These are phyloP conservation scores for Rhorus exstirpatorius DNA, from an alignment of 2,888 invertebrate genomes.

Conservation along the genomic window DNA sequence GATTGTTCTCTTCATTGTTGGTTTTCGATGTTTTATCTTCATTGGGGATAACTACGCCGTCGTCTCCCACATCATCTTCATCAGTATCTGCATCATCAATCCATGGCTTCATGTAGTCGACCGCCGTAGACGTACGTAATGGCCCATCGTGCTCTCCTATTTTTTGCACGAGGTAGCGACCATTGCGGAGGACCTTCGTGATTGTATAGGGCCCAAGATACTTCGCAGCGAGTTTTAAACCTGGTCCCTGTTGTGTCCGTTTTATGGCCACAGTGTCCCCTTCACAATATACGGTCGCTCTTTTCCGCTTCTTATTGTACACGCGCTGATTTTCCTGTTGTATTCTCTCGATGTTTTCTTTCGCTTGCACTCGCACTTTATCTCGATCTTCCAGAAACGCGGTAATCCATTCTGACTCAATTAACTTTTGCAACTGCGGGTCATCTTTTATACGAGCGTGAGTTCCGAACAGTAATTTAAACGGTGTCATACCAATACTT, in stretches of 20 bases:
- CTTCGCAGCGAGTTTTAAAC: conserved; percentile 4
- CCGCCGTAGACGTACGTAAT: neutral
- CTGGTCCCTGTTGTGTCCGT: conserved; percentile 6
- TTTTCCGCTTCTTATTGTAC: conserved; percentile 60
- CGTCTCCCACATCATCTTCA: too few relatives aligned
- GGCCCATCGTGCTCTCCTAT: conserved; percentile 9
- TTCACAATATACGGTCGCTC: neutral
- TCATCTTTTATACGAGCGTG: conserved; percentile 24
- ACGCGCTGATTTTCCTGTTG: conserved; percentile 53
- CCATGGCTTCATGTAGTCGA: conserved; percentile 16
- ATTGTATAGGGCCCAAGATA: conserved; percentile 4
- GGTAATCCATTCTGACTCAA: conserved; percentile 32
- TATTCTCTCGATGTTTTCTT: conserved; percentile 33
- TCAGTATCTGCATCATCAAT: neutral
- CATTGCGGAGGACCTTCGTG: conserved; percentile 8
- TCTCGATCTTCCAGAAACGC: conserved; percentile 32
- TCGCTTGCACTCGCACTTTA: conserved; percentile 16
- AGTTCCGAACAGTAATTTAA: conserved; percentile 41
- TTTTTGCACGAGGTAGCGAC: conserved; percentile 6
- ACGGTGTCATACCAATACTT: conserved; percentile 4
- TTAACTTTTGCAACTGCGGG: conserved; percentile 8
- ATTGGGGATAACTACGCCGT: too few relatives aligned
- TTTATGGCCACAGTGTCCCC: conserved; percentile 4
- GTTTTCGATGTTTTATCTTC: too few relatives aligned
- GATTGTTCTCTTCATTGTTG: too few relatives aligned